phyloP scores from a whole-genome alignment of 2,797 vertebrate species.

The Rhinogobio ventralis region DNA sequence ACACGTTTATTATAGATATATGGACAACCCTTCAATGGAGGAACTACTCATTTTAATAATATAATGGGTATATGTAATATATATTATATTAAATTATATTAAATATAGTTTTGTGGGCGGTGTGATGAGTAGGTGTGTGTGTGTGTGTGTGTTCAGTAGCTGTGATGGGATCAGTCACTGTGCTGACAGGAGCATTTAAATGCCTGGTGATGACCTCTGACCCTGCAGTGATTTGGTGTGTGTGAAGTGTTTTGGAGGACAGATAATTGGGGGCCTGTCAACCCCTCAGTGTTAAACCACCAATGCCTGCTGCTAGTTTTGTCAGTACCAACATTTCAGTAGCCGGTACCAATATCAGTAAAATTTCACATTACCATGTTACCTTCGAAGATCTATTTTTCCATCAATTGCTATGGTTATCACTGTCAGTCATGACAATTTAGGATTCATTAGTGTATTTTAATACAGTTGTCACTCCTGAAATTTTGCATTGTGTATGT shows the following conservation, averaged over 20 bases:
- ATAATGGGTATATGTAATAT: too few species aligned
- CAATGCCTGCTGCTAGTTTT: neutral
- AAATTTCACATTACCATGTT: too few species aligned
- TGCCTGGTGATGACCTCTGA: neutral
- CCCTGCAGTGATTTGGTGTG: neutral
- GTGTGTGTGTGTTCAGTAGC: conserved; percentile 9
- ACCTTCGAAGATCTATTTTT: too few species aligned
- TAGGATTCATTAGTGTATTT: too few species aligned
- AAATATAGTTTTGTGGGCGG: neutral
- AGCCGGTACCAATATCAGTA: too few species aligned
- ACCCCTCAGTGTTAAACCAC: neutral
- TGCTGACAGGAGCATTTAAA: neutral
- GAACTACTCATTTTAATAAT: neutral
- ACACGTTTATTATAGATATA: neutral
- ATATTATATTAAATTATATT: too few species aligned
- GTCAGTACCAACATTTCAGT: too few species aligned
- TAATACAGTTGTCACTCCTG: too few species aligned
- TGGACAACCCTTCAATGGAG: neutral
- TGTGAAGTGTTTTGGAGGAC: neutral
- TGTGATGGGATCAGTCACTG: conserved; percentile 16
- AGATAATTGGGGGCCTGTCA: neutral
- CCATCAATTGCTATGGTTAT: too few species aligned
- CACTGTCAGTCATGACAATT: too few species aligned
- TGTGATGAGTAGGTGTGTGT: too few species aligned
- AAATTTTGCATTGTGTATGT: too few species aligned